Evolutionary conservation across 2,113 vertebrate genomes (phyloP), one percentile per base, ranked within the genome.

Genomic region (Chaetodon auriga): DNA sequence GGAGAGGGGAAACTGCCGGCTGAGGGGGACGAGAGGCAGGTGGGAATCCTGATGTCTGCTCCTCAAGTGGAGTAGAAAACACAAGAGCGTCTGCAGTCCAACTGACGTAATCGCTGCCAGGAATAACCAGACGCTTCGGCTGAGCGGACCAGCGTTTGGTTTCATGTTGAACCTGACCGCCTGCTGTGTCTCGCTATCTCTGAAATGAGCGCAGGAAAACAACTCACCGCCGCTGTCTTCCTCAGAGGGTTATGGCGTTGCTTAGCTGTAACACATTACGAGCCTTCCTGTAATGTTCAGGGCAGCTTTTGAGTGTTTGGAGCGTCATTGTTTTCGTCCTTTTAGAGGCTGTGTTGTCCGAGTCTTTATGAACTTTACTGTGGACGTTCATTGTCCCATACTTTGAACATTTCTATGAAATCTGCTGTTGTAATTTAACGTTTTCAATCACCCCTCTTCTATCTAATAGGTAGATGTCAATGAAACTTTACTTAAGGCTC

Each of bases 31-130:
- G 60, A 36, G 4, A 72, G 65, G 65, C 84, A 88, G 77, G 83
- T 86, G 85, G 87, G 80, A 87, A 74, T 88, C 87, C 61, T 91
- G 66, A 41, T 58, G 75, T 84, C 68, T 77, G 65, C 78, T 87
- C 71, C 48, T 86, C 51, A 48, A 45, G 75, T 68, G 53, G 62
- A 82, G 76, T 4, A 57, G 49, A 82, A 78, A 84, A 65, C 23
- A 61, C 57, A 30, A 46, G 53, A 51, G 48, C 13, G 8, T 80
- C 69, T 51, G 61, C 57, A 76, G 73, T 54, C 41, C 57, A n/a
- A 38, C 69, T 78, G 85, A 81, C 48, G 58, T 57, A 84, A 72
- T 35, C 55, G n/a, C 73, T 77, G 58, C 87, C 62, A 83, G 80
- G 73, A 85, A 85, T 55, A 79, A 72, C 74, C 0, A 12, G 30